Percentiles rank a stretch among this genome's conserved stretches.
Evolutionary conservation across 1,140 invertebrate species (phyloP).

Genomic region (Drosophila virilis): DNA sequence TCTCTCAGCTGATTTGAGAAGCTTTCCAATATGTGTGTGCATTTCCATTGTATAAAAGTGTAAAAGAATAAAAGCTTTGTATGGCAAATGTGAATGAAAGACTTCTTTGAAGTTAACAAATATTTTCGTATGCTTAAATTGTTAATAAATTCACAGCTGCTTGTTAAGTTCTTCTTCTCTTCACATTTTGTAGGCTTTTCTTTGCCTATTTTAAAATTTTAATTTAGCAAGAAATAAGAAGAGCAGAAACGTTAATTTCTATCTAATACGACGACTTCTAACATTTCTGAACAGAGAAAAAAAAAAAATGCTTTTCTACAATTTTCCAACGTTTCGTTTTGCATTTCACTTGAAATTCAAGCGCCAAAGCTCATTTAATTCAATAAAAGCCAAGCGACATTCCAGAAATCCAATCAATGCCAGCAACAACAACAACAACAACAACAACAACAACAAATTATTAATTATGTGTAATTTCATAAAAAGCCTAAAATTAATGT

Average conservation of each 20-base stretch:
- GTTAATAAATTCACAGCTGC: neutral
- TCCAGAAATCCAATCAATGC: conserved; percentile 47
- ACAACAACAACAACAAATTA: conserved; percentile 22
- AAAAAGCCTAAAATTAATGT: conserved; percentile 36
- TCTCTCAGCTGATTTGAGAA: neutral
- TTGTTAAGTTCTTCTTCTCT: neutral
- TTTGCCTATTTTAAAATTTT: too few relatives aligned
- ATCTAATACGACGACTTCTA: too few relatives aligned
- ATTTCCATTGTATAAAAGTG: neutral
- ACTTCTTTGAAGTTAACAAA: neutral
- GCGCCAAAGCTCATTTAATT: conserved; percentile 43
- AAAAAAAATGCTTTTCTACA: neutral
- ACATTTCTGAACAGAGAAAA: neutral
- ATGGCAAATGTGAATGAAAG: neutral
- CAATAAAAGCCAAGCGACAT: conserved; percentile 22
- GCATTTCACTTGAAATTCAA: conserved; percentile 25
- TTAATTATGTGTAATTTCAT: conserved; percentile 50
- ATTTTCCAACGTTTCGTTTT: conserved; percentile 5
- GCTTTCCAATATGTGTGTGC: neutral
- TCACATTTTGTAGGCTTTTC: neutral
- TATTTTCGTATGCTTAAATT: neutral
- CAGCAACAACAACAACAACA: conserved; percentile 11
- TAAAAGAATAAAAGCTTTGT: neutral
- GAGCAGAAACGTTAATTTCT: too few relatives aligned
- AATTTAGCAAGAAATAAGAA: neutral